Base-by-base conservation (phyloP, 2,113 vertebrate species). In the Neogobius melanostomus region DNA sequence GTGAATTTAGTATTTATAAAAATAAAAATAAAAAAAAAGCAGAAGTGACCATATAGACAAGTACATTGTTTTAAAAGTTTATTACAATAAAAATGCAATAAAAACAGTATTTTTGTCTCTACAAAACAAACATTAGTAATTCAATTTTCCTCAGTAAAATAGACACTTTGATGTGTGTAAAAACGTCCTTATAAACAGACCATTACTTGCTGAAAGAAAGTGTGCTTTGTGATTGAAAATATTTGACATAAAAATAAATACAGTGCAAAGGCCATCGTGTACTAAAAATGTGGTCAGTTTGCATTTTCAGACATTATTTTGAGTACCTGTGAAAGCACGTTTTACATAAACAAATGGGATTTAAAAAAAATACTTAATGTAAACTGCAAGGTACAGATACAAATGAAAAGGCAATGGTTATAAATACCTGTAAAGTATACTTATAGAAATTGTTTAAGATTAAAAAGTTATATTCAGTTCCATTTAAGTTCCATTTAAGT, bases 211-310 rank as follows among this genome's bases (percentile, higher is more conserved):
- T 61, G 42, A 61, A 51, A 51, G 49, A 14, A 43, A 61, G 15
- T 44, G 42, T 45, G 59, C 15, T 61, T 61, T 45, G 42, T 61
- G 15, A 44, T 42, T 43, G 42, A 16, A 61, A n/a, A 61, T 61
- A 61, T 11, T 61, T 61, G 59, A 8, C 59, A 61, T 60, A 14
- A 61, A 44, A 61, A 61, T 67, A 51, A 64, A 72, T 69, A 71
- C 72, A 72, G 69, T 52, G 74, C 76, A 66, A 11, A 82, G 87
- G 77, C 82, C 82, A 83, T 74, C 80, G 62, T 66, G 66, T 8
- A 68, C 72, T 47, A 36, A 36, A 64, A 36, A 80, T 80, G 48
- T 63, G 66, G 72, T 74, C 51, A 72, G 49, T 72, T 16, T 17
- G 42, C 54, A 28, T 64, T 45, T 14, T 68, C 12, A 52, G 72